These are phyloP conservation scores for Agrotis segetum DNA, from an alignment of 2,888 invertebrate genomes.

Conservation along the genomic window DNA sequence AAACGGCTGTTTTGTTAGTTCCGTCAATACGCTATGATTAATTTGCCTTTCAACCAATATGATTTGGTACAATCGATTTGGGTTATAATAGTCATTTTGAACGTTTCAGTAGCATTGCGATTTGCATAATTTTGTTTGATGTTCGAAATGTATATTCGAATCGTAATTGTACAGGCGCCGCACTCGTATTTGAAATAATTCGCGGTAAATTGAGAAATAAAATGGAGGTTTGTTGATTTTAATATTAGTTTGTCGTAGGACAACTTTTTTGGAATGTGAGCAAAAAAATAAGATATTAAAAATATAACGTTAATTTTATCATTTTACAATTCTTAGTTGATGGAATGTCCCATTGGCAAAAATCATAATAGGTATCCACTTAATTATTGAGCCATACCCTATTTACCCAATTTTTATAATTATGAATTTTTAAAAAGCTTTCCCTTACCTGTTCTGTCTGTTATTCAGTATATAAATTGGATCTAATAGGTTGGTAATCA, in stretches of 20 bases:
- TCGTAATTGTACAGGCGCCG: conserved; percentile 6
- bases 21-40: conserved; percentile 52
- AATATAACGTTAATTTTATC: neutral
- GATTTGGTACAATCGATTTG: conserved; percentile 45
- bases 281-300: no score
- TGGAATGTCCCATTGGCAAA: neutral
- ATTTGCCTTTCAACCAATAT: conserved; percentile 51
- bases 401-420: neutral
- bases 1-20: conserved; percentile 53
- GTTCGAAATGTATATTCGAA: conserved; percentile 10
- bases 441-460: neutral
- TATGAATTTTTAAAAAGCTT: neutral
- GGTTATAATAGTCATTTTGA: conserved; percentile 40
- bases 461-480: no score
- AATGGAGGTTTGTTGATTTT: neutral
- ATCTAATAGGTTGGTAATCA: neutral
- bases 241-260: neutral
- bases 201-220: neutral
- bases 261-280: no score
- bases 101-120: conserved; percentile 15
- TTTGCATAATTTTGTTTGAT: conserved; percentile 46
- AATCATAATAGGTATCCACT: neutral
- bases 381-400: no score
- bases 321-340: neutral
- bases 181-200: neutral